Conservation (phyloP, 2,113 vertebrate genomes). For the Ancistrus triradiatus region DNA sequence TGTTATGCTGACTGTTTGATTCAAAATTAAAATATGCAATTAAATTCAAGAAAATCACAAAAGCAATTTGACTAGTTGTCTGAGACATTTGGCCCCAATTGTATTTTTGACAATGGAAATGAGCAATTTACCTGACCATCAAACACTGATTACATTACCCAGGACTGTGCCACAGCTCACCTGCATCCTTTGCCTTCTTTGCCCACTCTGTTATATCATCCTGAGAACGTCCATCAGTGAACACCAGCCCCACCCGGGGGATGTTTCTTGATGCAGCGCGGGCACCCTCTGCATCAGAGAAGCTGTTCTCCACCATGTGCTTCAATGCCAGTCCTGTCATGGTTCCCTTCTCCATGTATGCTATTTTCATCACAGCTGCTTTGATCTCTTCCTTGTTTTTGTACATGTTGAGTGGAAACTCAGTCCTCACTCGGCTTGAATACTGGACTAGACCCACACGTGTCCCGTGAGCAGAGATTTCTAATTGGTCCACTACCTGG, state of each 20-base stretch:
- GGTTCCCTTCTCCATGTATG: conserved; percentile 98
- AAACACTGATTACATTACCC: too few relatives aligned
- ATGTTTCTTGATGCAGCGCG: conserved; percentile 71
- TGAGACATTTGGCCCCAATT: too few relatives aligned
- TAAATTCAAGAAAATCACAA: too few relatives aligned
- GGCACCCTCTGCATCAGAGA: conserved; percentile 82
- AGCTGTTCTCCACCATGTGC: conserved; percentile 94
- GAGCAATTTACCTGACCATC: too few relatives aligned
- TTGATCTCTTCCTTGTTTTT: conserved; percentile 82
- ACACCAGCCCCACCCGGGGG: conserved; percentile 86
- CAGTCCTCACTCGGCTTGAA: conserved; percentile 88
- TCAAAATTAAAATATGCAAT: too few relatives aligned
- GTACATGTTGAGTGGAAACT: conserved; percentile 89
- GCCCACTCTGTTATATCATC: conserved; percentile 92
- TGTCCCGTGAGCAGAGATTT: conserved; percentile 83
- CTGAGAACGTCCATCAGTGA: conserved; percentile 95
- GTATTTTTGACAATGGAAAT: too few relatives aligned
- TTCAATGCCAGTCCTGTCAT: conserved; percentile 94
- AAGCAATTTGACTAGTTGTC: too few relatives aligned
- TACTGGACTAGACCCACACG: conserved; percentile 92
- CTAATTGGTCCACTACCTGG: conserved; percentile 89
- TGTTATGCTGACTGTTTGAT: too few relatives aligned
- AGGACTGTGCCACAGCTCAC: conserved; percentile 53
- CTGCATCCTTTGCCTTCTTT: conserved; percentile 86
- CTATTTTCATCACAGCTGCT: conserved; percentile 83